phyloP scores from a whole-genome alignment of 2,797 vertebrate genomes.

The Lepus townsendii region DNA sequence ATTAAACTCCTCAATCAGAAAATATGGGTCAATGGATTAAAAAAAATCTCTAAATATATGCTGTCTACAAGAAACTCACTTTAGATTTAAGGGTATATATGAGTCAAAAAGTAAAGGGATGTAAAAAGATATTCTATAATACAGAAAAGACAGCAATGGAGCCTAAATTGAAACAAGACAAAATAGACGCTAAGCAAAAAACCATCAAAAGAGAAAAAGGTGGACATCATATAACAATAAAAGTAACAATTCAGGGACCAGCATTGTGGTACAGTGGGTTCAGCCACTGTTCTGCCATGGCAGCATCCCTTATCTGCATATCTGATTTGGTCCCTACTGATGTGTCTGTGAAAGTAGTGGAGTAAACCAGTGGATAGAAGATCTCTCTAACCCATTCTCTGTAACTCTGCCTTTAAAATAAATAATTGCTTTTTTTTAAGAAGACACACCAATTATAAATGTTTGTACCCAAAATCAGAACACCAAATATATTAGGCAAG shows the following conservation, averaged over 20 bases:
- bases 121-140: not conserved
- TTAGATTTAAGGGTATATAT: not conserved
- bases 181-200: not conserved
- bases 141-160: not conserved
- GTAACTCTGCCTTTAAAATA: no score
- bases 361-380: no score
- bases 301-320: no score
- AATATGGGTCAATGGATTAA: not conserved
- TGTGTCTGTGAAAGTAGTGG: no score
- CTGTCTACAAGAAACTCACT: not conserved
- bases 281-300: no score
- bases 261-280: no score
- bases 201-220: not conserved
- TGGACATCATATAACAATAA: not conserved
- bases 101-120: not conserved
- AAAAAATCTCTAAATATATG: not conserved
- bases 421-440: not conserved
- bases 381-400: no score
- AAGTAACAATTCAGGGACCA: no score
- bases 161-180: not conserved
- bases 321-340: no score
- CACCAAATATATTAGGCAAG: not conserved
- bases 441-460: not conserved
- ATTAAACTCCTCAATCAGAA: not conserved
- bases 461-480: not conserved